Evolutionary conservation across 2,797 vertebrate genomes (phyloP).

Genomic region (Spea hammondii): DNA sequence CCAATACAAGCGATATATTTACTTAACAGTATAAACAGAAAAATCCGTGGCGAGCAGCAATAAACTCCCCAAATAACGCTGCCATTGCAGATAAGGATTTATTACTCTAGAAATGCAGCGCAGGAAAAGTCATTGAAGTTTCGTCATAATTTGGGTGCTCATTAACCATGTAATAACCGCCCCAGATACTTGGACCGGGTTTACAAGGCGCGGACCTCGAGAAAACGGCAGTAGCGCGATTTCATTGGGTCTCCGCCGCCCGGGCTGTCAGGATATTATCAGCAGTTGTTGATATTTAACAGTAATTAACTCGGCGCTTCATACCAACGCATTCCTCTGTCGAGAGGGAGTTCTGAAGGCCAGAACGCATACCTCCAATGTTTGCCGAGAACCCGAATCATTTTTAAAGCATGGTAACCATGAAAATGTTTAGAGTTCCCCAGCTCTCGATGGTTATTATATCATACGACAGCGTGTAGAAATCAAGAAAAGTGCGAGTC

Average conservation of each 20-base stretch:
- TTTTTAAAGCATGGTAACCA: constrained; percentile 1
- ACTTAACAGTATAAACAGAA: neutral
- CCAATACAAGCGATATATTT: neutral
- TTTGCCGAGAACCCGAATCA: no score
- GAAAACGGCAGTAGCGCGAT: no score
- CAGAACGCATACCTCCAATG: neutral
- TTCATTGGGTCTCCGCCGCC: no score
- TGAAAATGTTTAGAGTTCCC: neutral
- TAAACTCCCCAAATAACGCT: neutral
- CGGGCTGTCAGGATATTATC: no score
- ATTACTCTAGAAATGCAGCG: neutral
- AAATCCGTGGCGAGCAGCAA: neutral
- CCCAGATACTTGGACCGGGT: no score
- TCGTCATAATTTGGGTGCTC: neutral
- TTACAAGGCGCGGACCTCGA: no score
- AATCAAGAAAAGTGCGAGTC: no score
- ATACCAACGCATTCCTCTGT: neutral
- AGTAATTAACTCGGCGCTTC: neutral
- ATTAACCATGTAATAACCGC: no score
- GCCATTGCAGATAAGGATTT: neutral
- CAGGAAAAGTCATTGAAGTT: neutral
- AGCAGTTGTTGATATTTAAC: no score
- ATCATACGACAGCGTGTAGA: no score
- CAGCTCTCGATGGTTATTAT: no score
- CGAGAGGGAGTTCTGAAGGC: neutral